Base-by-base conservation (phyloP, 2,888 invertebrate species). In the Phyllotreta cruciferae region DNA sequence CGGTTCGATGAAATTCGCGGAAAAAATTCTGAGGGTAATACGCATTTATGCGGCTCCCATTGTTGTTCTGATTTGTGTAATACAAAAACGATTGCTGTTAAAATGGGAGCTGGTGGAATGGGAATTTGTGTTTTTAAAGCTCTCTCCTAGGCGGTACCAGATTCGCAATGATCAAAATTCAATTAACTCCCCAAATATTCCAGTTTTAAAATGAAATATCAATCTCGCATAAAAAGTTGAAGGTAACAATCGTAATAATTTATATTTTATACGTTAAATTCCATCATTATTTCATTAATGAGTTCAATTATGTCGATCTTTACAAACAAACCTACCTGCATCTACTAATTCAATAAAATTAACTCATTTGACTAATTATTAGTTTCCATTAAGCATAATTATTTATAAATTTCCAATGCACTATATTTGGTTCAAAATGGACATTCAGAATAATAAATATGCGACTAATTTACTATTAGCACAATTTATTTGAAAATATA, bases 1-100 rank as follows among this genome's bases (percentile, higher is more conserved):
- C 60, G 60, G 60, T 52, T 49, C 50, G 52, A 42, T 13, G 58
- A 58, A 57, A 35, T 50, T 50, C 58, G 50, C 50, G 50, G 47
- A 58, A 52, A 58, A 60, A 53, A 60, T 52, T 53, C 60, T 52
- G 42, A 58, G 58, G 58, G 58, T 58, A 58, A 50, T 57, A 39
- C 49, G 41, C 57, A 36, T 41, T 57, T 34, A 38, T 24, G 49
- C 34, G 34, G 36, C 35, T 49, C 9, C 35, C 34, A 49, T 35
- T 35, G 35, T 49, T 49, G 34, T 49, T 35, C 35, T 35, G 35
- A 49, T 49, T 49, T 49, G 35, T 49, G 35, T 11, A 49, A 49
- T 49, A 49, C 34, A 49, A 49, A 47, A 24, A 34, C 34, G 36
- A 24, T 24, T 24, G 24, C 24, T 4, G 24, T 24, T 24, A 24